Evolutionary conservation across 2,888 invertebrate genomes (phyloP).

Genomic region (Luperina nickerlii): DNA sequence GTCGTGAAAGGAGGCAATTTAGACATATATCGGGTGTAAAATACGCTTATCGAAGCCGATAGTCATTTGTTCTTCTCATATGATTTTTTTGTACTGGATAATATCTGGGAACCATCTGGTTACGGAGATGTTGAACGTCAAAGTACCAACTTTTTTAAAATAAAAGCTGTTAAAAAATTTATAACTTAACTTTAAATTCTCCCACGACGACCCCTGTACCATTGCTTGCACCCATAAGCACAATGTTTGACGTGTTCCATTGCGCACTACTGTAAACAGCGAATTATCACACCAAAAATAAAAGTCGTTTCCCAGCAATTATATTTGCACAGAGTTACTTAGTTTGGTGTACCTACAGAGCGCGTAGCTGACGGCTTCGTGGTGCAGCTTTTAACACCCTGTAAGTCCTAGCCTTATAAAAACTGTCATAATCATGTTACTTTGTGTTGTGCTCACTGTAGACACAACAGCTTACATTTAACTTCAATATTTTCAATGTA

Average conservation of each 20-base stretch:
- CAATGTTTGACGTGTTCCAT: too few relatives aligned
- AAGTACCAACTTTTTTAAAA: too few relatives aligned
- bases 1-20: background rate
- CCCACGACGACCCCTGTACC: too few relatives aligned
- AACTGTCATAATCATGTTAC: background rate
- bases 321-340: background rate
- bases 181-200: too few relatives aligned
- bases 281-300: background rate
- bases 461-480: constrained; percentile 21
- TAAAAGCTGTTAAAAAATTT: too few relatives aligned
- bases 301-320: background rate
- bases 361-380: background rate
- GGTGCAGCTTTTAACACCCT: background rate
- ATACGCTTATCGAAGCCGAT: background rate
- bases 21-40: background rate
- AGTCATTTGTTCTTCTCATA: background rate
- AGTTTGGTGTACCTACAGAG: background rate
- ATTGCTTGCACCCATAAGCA: too few relatives aligned
- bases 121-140: too few relatives aligned
- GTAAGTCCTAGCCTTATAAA: background rate
- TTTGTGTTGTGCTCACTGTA: constrained; percentile 32
- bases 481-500: constrained; percentile 15
- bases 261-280: too few relatives aligned
- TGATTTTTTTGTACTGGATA: too few relatives aligned
- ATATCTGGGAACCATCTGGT: too few relatives aligned